Evolutionary conservation across 2,113 vertebrate genomes (phyloP), one percentile per base, ranked within the genome.

Genomic region (Lasiurus borealis): DNA sequence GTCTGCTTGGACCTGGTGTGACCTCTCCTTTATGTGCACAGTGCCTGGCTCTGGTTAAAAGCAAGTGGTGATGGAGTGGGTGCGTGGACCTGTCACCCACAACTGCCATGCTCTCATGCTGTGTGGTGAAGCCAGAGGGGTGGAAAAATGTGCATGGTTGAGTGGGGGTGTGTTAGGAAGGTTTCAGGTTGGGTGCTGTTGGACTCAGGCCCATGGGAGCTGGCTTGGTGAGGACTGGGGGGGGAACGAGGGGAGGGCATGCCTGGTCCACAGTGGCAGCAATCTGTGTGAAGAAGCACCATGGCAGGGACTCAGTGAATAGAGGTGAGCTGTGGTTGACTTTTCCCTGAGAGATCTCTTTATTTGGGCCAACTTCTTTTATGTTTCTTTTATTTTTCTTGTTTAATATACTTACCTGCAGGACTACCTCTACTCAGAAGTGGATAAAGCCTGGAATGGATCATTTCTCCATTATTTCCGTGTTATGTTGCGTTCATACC

Each of bases 91-190:
- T 77, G 6, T 8, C 21, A 40, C 9, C 6, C 10, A 50, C 50
- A 50, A 3, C 57, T 69, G 36, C 64, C 25, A 0, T 3, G 25
- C 31, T 1, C 2, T 11, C 8, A 46, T 16, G 36, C 72, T 29
- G 3, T 48, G 46, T 66, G 82, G 27, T 66, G 81, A 23, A 73
- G 36, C 48, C n/a, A 27, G 27, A 25, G 77, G 6, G 13, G 8
- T n/a, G 52, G 34, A 21, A 12, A 4, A 5, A 23, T 10, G 1
- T 15, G 10, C 27, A 0, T 81, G 18, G 4, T 4, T 50, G 44
- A 52, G 14, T 48, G 8, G 8, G 8, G 21, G 29, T 48, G 4
- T 34, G 6, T 71, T 71, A 31, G 50, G 59, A 84, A 64, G 81
- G 40, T 15, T 88, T 69, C 54, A 36, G 1, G 12, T 46, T n/a